Base-by-base conservation (phyloP, 1,140 invertebrate genomes). In the Drosophila dunni region DNA sequence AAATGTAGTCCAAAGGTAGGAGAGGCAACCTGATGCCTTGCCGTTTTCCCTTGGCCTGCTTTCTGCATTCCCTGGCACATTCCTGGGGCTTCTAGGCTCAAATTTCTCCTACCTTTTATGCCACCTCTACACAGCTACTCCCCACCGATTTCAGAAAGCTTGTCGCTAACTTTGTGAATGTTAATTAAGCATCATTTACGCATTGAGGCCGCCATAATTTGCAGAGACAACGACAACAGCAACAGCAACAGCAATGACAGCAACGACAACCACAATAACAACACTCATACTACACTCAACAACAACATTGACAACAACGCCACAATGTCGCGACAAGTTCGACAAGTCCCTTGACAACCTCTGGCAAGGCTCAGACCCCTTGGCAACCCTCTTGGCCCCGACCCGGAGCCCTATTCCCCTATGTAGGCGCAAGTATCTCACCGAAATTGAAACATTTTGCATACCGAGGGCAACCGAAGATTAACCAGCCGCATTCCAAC, bases 151-250 rank as follows among this genome's bases (percentile, higher is more conserved):
- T 40, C 38, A 11, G 38, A 42, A 13, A 33, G 50, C 75, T 71
- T 58, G 62, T 64, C 61, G 78, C 72, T 46, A 84, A 57, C 64
- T 60, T 77, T 64, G 82, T 82, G 78, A 86, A 86, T 86, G 82
- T 86, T 86, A 86, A 86, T 86, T 86, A 86, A 85, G 82, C 82
- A 85, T 85, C 79, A 85, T 85, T 85, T 85, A 85, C 82, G 82
- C 82, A 85, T 85, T 85, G 83, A 76, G 82, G 83, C 83, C 79
- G 83, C 83, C 82, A 85, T 85, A 85, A 85, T 85, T 85, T 81
- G 81, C 81, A 81, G 65, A 42, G 82, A 85, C 82, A 88, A 88
- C 81, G 61, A 36, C 64, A 68, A 45, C 66, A 44, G 17, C 82
- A 88, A 88, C 81, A 56, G 24, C 64, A 68, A 45, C 66, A 44